A percentile compares a stretch with the other conserved stretches of the same genome.
These are phyloP conservation scores for Polymixis flavicincta DNA, from an alignment of 2,888 invertebrate genomes.

Conservation along the genomic window DNA sequence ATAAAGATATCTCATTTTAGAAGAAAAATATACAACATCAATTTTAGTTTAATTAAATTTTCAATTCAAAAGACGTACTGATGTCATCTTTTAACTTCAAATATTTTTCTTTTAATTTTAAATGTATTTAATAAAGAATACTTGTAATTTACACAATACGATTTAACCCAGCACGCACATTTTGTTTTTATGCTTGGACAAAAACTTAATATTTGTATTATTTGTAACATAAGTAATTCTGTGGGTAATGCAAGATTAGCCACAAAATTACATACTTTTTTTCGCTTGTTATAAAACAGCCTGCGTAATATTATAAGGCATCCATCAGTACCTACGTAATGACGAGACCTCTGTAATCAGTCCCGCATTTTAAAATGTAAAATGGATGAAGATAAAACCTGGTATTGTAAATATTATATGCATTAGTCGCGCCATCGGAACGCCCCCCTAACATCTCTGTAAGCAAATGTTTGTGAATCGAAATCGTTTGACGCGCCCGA, in stretches of 20 bases:
- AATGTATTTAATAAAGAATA: not conserved
- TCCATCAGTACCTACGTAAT: not conserved
- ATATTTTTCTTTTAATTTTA: not conserved
- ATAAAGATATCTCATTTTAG: slow-evolving; percentile 29
- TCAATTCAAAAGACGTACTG: not conserved
- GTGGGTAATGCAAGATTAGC: too few relatives aligned
- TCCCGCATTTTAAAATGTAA: not conserved
- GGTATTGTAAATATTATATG: not conserved
- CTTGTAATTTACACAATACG: too few relatives aligned
- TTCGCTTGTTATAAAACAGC: not conserved
- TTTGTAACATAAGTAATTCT: too few relatives aligned
- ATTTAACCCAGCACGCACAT: not conserved
- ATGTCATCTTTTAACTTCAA: not conserved
- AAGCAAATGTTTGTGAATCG: slow-evolving; percentile 55
- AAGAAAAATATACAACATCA: slow-evolving; percentile 28
- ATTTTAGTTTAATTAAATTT: slow-evolving; percentile 29
- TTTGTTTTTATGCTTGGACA: not conserved
- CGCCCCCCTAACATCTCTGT: slow-evolving; percentile 33
- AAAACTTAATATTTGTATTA: not conserved
- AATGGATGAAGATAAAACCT: not conserved
- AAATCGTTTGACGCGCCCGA: slow-evolving; percentile 48
- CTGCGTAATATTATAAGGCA: not conserved
- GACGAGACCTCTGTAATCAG: not conserved
- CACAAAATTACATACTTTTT: too few relatives aligned
- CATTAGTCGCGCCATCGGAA: slow-evolving; percentile 15